phyloP scores from a whole-genome alignment of 2,888 invertebrate genomes.

The Automeris io region DNA sequence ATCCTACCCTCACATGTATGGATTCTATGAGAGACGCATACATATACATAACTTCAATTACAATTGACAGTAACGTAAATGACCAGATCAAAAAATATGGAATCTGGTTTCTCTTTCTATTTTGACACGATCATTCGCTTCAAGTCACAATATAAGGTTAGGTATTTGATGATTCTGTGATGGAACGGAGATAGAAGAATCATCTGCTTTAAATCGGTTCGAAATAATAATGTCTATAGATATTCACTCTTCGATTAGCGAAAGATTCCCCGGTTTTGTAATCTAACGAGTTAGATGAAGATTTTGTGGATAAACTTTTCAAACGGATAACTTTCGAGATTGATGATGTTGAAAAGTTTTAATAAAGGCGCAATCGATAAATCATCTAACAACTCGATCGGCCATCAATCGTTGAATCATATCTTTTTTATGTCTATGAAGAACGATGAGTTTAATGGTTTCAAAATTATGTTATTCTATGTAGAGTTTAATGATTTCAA shows the following conservation, averaged over 20 bases:
- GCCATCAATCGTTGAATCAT: constrained; percentile 30
- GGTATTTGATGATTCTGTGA: too few species aligned
- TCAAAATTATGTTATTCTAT: constrained; percentile 18
- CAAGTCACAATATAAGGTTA: too few species aligned
- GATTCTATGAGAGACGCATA: too few species aligned
- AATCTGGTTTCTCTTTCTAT: too few species aligned
- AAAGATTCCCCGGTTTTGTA: background rate
- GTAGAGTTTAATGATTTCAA: constrained; percentile 6
- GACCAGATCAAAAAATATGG: too few species aligned
- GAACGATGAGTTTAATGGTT: constrained; percentile 22
- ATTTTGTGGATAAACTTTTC: constrained; percentile 16
- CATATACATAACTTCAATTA: too few species aligned
- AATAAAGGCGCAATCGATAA: constrained; percentile 41
- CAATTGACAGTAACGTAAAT: too few species aligned
- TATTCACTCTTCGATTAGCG: constrained; percentile 12
- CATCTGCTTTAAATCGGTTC: too few species aligned
- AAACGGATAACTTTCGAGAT: constrained; percentile 31
- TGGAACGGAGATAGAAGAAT: too few species aligned
- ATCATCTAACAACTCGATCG: constrained; percentile 32
- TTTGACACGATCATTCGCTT: too few species aligned
- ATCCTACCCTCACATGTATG: too few species aligned
- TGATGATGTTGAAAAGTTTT: constrained; percentile 35
- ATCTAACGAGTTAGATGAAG: background rate
- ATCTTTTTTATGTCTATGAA: constrained; percentile 13
- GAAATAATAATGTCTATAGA: too few species aligned